Base-by-base conservation (phyloP, 2,888 invertebrate species). In the Ectemnius continuus region DNA sequence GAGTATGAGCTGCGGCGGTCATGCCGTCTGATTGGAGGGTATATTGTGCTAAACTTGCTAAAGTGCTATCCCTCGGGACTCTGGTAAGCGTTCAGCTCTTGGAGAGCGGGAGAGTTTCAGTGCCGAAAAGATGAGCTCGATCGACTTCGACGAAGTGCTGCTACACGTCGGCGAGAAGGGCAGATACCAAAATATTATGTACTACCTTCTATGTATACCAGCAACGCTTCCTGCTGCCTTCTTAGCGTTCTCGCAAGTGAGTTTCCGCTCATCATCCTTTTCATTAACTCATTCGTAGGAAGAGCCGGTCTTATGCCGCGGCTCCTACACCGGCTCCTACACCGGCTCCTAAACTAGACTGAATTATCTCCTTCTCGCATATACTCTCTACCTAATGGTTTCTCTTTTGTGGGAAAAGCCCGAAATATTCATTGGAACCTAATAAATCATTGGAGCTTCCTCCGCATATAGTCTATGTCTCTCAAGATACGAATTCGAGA, bases 171-270 rank as follows among this genome's bases (percentile, higher is more conserved):
- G 95, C 4, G 93, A 92, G 85, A 92, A 92, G 80, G 95, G 95
- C 18, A 91, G 91, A 77, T 95, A 94, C 91, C 95, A 95, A 86
- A 92, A 93, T 70, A 87, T 94, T 72, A 91, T 94, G 81, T 94
- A 94, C 87, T 93, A 94, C 84, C 88, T 94, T 69, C 91, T 95
- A 36, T 94, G 94, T 87, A 93, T 93, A 71, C 91, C 94, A 18
- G 94, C 94, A 0, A 93, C 94, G 11, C 91, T 95, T 76, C 94
- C 94, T 0, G 94, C 94, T 3, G 94, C 94, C 0, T 94, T 94
- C 83, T 91, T 94, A 70, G 94, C 94, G 6, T 94, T 94, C 85
- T 94, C 94, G 52, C 94, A 94, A 92, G 94, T 94, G 82, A 91
- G 90, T 73, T 56, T n/a, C 8, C 13, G 4, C 20, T 59, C 26